Percentiles rank a stretch among this genome's conserved stretches.
phyloP scores from a whole-genome alignment of 2,888 invertebrate species.

The Cryptocheilus praepositus region DNA sequence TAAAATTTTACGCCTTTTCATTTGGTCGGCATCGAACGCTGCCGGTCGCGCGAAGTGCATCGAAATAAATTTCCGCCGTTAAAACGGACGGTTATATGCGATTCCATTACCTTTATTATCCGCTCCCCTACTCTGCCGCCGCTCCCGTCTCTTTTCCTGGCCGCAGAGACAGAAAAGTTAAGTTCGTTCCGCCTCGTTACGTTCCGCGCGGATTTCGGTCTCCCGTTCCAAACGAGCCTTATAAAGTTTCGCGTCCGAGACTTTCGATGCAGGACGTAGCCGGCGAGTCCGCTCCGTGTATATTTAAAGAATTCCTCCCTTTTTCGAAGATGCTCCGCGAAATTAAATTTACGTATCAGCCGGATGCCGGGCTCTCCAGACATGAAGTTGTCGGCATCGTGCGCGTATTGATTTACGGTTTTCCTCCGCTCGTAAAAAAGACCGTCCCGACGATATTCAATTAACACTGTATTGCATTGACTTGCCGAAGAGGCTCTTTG shows the following conservation, averaged over 20 bases:
- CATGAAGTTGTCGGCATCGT: too few relatives aligned
- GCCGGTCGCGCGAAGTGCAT: neutral
- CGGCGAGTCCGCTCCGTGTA: neutral
- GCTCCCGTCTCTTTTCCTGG: constrained; percentile 11
- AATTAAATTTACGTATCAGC: neutral
- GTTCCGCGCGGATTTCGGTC: constrained; percentile 8
- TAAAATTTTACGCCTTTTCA: too few relatives aligned
- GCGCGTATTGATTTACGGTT: too few relatives aligned
- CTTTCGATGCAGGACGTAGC: neutral
- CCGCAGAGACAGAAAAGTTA: constrained; percentile 34
- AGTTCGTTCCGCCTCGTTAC: constrained; percentile 27
- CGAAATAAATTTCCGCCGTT: constrained; percentile 8
- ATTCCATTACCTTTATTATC: constrained; percentile 37
- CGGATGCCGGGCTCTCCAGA: too few relatives aligned
- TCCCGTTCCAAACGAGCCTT: constrained; percentile 19
- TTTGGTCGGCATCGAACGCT: too few relatives aligned
- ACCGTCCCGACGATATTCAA: too few relatives aligned
- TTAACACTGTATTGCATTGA: too few relatives aligned
- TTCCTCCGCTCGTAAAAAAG: too few relatives aligned
- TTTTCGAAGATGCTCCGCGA: neutral
- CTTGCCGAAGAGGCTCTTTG: too few relatives aligned
- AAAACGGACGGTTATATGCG: constrained; percentile 10
- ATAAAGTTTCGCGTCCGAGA: constrained; percentile 9
- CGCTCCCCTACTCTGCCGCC: neutral
- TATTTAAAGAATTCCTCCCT: neutral